phyloP scores from a whole-genome alignment of 2,888 invertebrate species.

The Luffia ferchaultella region DNA sequence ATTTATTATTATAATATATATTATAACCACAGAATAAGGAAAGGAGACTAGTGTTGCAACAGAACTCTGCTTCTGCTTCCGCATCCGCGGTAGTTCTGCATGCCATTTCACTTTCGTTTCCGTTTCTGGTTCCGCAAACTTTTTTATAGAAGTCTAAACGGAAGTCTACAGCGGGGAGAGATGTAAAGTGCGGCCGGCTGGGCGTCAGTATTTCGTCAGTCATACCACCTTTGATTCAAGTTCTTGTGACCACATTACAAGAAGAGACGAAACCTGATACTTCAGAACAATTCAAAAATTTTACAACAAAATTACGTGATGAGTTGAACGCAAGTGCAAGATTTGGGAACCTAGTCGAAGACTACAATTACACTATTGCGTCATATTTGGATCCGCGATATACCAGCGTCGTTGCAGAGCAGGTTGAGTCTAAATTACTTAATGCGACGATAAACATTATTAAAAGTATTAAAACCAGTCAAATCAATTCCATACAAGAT shows the following conservation, averaged over 20 bases:
- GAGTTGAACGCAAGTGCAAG: conserved; percentile 6
- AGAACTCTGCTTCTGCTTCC: conserved; percentile 4
- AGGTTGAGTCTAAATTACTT: conserved; percentile 16
- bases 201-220: conserved; percentile 10
- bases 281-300: conserved; percentile 15
- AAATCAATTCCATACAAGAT: conserved; percentile 12
- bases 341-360: conserved; percentile 14
- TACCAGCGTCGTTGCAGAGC: conserved; percentile 14
- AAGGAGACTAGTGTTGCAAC: neutral
- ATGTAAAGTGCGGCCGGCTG: neutral
- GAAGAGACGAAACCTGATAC: conserved; percentile 14
- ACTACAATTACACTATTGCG: conserved; percentile 12
- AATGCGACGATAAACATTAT: conserved; percentile 13
- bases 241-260: conserved; percentile 14
- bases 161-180: neutral
- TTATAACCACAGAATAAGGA: too few species aligned
- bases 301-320: conserved; percentile 13
- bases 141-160: neutral
- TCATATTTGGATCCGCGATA: conserved; percentile 16
- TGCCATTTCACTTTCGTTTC: conserved; percentile 3
- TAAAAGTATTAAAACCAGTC: conserved; percentile 15
- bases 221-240: conserved; percentile 13
- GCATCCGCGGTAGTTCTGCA: conserved; percentile 1
- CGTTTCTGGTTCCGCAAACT: conserved; percentile 4
- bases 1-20: too few species aligned